phyloP scores from a whole-genome alignment of 2,113 vertebrate genomes.

The Apistogramma diplotaenia region DNA sequence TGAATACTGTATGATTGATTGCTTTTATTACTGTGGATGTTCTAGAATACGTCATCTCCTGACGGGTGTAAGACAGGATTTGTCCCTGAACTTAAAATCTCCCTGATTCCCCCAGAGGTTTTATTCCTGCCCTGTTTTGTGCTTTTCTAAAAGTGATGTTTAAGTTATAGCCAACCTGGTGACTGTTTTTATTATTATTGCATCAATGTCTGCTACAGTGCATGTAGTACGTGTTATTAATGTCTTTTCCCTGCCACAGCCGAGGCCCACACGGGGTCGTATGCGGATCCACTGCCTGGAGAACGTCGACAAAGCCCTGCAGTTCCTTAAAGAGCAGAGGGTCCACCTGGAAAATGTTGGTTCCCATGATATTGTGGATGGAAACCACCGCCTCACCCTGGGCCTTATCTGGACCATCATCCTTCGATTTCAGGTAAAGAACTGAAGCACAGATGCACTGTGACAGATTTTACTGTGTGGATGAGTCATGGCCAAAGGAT shows the following conservation, averaged over 20 bases:
- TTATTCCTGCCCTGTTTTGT: rapidly evolving
- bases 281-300: conserved; percentile 97
- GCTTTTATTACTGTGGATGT: no score
- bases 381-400: conserved; percentile 90
- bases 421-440: conserved; percentile 89
- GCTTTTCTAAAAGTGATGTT: not conserved
- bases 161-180: not conserved
- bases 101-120: not conserved
- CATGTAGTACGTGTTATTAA: rapidly evolving
- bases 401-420: conserved; percentile 98
- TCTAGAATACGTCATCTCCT: not conserved
- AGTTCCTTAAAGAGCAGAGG: conserved; percentile 95
- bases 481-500: not conserved
- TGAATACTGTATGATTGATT: no score
- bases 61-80: rapidly evolving
- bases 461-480: not conserved
- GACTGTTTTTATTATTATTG: not conserved
- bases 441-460: rapidly evolving
- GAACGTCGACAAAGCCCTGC: conserved; percentile 94
- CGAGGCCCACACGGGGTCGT: conserved; percentile 87
- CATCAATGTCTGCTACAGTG: rapidly evolving
- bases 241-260: conserved; percentile 66
- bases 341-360: conserved; percentile 96
- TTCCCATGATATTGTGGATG: conserved; percentile 94
- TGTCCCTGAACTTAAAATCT: rapidly evolving